Percentiles rank a stretch among this genome's conserved stretches.
phyloP scores from a whole-genome alignment of 2,113 vertebrate genomes.

The Oryzias curvinotus region DNA sequence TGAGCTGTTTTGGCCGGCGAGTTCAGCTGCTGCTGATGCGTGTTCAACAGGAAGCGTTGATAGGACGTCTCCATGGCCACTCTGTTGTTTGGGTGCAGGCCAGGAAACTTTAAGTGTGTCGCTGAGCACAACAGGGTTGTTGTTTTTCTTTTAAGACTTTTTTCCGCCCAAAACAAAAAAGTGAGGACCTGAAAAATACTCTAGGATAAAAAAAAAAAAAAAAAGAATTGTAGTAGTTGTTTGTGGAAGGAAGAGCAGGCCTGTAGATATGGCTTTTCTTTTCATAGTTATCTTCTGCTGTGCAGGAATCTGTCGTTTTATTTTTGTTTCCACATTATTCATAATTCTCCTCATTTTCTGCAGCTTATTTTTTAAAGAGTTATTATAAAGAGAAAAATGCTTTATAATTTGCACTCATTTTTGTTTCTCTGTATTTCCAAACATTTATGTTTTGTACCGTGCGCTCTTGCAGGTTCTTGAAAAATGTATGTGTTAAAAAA shows the following conservation, averaged over 20 bases:
- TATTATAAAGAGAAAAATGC: neutral
- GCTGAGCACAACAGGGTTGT: conserved; percentile 17
- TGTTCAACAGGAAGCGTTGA: conserved; percentile 59
- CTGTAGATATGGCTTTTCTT: conserved; percentile 27
- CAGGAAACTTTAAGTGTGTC: conserved; percentile 36
- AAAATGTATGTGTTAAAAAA: neutral
- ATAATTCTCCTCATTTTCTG: conserved; percentile 30
- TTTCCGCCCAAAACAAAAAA: conserved; percentile 8
- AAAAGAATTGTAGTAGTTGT: neutral
- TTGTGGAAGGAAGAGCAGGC: conserved; percentile 34
- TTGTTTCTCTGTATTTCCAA: conserved; percentile 1
- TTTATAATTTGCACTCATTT: conserved; percentile 57
- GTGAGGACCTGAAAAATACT: neutral
- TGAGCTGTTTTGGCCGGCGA: conserved; percentile 17
- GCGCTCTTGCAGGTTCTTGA: conserved; percentile 9
- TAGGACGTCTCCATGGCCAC: conserved; percentile 40
- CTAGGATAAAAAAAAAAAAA: conserved; percentile 2
- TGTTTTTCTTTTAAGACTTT: conserved; percentile 11
- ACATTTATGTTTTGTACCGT: conserved; percentile 41
- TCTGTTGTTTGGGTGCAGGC: conserved; percentile 34
- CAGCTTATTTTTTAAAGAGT: conserved; percentile 15
- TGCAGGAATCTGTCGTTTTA: conserved; percentile 71
- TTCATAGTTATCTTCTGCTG: conserved; percentile 76
- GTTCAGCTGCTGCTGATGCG: conserved; percentile 26
- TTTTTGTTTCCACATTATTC: conserved; percentile 22